phyloP scores from a whole-genome alignment of 2,113 vertebrate species.

The Prochilodus magdalenae region DNA sequence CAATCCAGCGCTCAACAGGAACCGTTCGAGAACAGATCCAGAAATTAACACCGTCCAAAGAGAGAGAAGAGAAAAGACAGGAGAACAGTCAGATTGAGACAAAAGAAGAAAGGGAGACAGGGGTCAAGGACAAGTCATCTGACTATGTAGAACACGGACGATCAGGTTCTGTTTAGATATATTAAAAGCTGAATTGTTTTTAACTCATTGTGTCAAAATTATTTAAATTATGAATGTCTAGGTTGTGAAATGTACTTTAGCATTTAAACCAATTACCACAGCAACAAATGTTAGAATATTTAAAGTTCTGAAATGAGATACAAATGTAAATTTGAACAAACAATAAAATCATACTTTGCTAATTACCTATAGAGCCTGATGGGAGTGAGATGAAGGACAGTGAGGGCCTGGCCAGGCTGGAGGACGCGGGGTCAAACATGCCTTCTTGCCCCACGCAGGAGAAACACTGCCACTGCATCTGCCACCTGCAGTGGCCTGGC shows the following conservation, averaged over 20 bases:
- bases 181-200: no score
- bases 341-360: background rate
- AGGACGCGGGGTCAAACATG: background rate
- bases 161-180: slow-evolving; percentile 37
- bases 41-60: background rate
- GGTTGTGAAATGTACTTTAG: no score
- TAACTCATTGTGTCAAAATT: no score
- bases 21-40: background rate
- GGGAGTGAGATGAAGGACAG: slow-evolving; percentile 51
- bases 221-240: no score
- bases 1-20: background rate
- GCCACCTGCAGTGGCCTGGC: slow-evolving; percentile 72
- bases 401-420: background rate
- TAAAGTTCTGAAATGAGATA: no score
- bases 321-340: background rate
- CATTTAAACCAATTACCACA: no score
- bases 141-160: slow-evolving; percentile 18
- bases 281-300: no score
- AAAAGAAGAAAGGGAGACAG: background rate
- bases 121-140: background rate
- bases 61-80: background rate
- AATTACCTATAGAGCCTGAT: slow-evolving; percentile 60
- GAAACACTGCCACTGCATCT: slow-evolving; percentile 72
- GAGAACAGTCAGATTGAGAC: background rate
- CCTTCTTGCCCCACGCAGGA: slow-evolving; percentile 55